Evolutionary conservation across 2,888 invertebrate genomes (phyloP), one percentile per base, ranked within the genome.

Genomic region (Ophion slaviceki): DNA sequence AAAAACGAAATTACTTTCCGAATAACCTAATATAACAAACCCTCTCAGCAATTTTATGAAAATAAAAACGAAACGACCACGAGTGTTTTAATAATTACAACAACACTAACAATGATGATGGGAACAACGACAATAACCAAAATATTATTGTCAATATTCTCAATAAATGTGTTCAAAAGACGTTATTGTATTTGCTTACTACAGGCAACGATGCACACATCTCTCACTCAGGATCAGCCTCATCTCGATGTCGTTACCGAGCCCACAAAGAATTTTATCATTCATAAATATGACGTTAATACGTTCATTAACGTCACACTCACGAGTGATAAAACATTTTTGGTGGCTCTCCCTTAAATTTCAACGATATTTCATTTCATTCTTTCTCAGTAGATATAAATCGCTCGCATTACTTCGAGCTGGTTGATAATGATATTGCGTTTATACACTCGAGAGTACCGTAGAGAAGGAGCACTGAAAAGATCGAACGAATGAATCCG

Each of bases 351-450:
- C 14, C 3, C 14, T 47, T 14, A 8, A 28, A 47, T 17, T 47
- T 70, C 28, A 36, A 47, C 53, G 14, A 47, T 70, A 28, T 53
- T 17, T 68, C 47, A 45, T 68, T 68, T 14, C 24, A 14, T 47
- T 70, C 70, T 17, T 53, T 47, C 47, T 77, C 20, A 8, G 14
- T 11, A 4, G 14, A 47, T 7, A 67, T 17, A 11, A 78, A 70
- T 70, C 17, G 24, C 17, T 47, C n/a, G 24, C 24, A 28, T 47
- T 70, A 47, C 47, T 70, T 47, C 28, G 47, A 2, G 17, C 45
- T 53, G 70, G 47, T 45, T 17, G 53, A 70, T 70, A 70, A 70
- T 70, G 70, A 70, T 70, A 47, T 70, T 70, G 53, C 70, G 28
- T 28, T 70, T 53, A 70, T 47, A 11, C 47, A 3, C 47, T 4